Percentiles rank a stretch among this genome's conserved stretches.
Evolutionary conservation across 2,888 invertebrate genomes (phyloP).

Genomic region (Patella pellucida): DNA sequence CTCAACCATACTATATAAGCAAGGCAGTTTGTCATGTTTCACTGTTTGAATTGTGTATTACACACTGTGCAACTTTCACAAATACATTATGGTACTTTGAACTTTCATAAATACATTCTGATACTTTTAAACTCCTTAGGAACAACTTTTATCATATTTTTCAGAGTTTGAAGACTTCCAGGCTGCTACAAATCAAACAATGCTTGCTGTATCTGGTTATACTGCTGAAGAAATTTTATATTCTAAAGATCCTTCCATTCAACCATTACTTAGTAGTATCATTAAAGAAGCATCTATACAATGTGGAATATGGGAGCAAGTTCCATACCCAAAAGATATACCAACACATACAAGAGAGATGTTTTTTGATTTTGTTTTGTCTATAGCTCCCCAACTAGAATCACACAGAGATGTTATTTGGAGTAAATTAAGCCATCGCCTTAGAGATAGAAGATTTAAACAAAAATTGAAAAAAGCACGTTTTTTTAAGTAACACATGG

Average conservation of each 20-base stretch:
- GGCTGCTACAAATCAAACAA: background rate
- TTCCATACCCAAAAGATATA: background rate
- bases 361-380: background rate
- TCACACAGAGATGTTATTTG: background rate
- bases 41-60: too few species aligned
- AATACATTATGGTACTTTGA: too few species aligned
- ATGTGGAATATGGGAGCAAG: background rate
- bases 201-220: background rate
- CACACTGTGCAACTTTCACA: too few species aligned
- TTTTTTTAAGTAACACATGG: too few species aligned
- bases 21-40: too few species aligned
- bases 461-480: background rate
- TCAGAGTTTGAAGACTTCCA: too few species aligned
- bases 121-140: too few species aligned
- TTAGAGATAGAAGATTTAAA: conserved; percentile 6
- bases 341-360: background rate
- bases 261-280: background rate
- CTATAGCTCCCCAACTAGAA: background rate
- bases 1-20: too few species aligned
- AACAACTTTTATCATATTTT: too few species aligned
- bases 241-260: background rate
- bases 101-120: too few species aligned
- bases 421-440: background rate
- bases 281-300: background rate
- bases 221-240: background rate